Percentiles rank a stretch among this genome's conserved stretches.
Conservation (phyloP, 2,113 vertebrate genomes). For the Eidolon helvum region DNA sequence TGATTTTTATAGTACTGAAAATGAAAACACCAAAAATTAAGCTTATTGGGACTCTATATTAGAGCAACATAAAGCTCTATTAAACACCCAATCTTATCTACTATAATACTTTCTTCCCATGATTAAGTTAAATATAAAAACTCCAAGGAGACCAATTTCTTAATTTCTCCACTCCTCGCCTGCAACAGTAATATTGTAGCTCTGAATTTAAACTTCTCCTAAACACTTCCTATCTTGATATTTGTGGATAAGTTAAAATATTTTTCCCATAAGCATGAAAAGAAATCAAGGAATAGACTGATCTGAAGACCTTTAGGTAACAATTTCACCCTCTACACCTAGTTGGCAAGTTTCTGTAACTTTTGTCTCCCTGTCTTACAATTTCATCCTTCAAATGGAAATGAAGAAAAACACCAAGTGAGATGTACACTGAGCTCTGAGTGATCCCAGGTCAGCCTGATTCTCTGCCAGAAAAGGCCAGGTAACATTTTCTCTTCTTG, state of each 20-base stretch:
- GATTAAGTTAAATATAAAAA: conserved; percentile 5
- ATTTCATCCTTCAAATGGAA: conserved; percentile 48
- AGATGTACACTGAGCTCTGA: conserved; percentile 52
- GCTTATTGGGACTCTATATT: neutral
- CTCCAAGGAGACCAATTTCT: neutral
- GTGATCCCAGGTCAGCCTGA: conserved; percentile 64
- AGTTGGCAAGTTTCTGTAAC: neutral
- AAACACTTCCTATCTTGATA: neutral
- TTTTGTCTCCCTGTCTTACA: neutral
- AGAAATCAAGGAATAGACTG: neutral
- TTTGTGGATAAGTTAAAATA: neutral
- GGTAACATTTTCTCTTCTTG: conserved; percentile 36
- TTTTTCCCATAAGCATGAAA: neutral
- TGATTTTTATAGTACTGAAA: neutral
- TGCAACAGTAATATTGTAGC: neutral
- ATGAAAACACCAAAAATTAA: neutral
- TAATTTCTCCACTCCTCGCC: neutral
- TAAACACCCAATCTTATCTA: neutral
- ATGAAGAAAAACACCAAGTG: conserved; percentile 1
- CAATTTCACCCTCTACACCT: neutral
- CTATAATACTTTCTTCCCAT: neutral
- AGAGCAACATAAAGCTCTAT: rapidly evolving
- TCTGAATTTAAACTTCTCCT: conserved; percentile 11
- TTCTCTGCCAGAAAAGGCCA: conserved; percentile 65
- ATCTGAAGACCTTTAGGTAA: neutral